These are phyloP conservation scores for Drosophila tripunctata DNA, from an alignment of 2,888 invertebrate species.

Conservation along the genomic window DNA sequence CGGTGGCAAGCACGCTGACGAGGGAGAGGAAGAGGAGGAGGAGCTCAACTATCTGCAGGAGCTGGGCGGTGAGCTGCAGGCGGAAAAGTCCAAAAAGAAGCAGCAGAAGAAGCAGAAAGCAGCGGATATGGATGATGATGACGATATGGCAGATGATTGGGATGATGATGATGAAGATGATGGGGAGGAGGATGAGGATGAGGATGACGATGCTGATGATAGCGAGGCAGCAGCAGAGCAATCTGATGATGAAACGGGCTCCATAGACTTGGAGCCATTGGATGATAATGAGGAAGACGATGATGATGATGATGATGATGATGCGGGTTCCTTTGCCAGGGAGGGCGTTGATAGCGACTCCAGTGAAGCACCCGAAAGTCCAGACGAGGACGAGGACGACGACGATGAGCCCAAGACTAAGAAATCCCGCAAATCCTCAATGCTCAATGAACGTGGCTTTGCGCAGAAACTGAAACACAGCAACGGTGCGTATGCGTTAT, in stretches of 20 bases:
- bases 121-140: constrained; percentile 83
- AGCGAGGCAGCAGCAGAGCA: constrained; percentile 81
- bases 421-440: constrained; percentile 65
- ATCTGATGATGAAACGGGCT: constrained; percentile 77
- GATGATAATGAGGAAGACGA: constrained; percentile 64
- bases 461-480: constrained; percentile 81
- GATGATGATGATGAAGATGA: constrained; percentile 81
- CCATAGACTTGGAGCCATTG: constrained; percentile 70
- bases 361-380: constrained; percentile 71
- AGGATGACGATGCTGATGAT: constrained; percentile 55
- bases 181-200: constrained; percentile 61
- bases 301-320: constrained; percentile 66
- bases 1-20: constrained; percentile 85
- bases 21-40: constrained; percentile 86
- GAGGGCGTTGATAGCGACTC: constrained; percentile 66
- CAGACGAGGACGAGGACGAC: constrained; percentile 55
- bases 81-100: constrained; percentile 63
- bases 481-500: constrained; percentile 64
- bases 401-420: constrained; percentile 71
- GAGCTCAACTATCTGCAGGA: constrained; percentile 89
- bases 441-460: constrained; percentile 71
- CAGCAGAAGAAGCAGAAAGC: constrained; percentile 76
- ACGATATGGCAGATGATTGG: constrained; percentile 80
- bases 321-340: constrained; percentile 62
- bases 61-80: constrained; percentile 85